A percentile compares a stretch with the other conserved stretches of the same genome.
These are phyloP conservation scores for Caloenas nicobarica DNA, from an alignment of 2,113 vertebrate genomes.

Conservation along the genomic window DNA sequence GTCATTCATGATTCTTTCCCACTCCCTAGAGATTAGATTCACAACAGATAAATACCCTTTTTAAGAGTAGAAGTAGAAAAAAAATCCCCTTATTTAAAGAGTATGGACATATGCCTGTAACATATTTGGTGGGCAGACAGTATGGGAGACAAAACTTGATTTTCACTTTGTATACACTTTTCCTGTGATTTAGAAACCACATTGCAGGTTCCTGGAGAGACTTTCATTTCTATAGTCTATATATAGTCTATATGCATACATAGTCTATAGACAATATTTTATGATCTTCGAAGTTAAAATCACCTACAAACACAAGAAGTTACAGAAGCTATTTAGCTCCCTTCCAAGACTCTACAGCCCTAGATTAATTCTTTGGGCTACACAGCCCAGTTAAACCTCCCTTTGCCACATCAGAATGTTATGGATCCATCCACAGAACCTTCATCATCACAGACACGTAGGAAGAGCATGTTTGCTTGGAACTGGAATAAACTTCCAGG, in stretches of 20 bases:
- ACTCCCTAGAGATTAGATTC: not conserved
- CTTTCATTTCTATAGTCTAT: not conserved
- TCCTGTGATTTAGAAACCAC: not conserved
- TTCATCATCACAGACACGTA: rapidly evolving
- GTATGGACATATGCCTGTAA: not conserved
- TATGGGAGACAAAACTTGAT: not conserved
- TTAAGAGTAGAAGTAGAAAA: not conserved
- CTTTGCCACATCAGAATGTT: not conserved
- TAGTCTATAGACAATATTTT: not conserved
- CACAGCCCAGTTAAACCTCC: not conserved
- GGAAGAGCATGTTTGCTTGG: rapidly evolving
- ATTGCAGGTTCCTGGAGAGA: not conserved
- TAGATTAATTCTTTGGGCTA: not conserved
- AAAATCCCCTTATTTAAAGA: not conserved
- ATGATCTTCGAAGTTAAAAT: not conserved
- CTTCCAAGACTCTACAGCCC: not conserved
- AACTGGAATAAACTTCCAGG: not conserved
- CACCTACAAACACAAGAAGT: not conserved
- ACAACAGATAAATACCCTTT: not conserved
- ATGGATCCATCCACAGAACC: not conserved
- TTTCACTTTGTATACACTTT: not conserved
- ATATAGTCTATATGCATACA: too few relatives aligned
- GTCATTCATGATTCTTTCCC: not conserved
- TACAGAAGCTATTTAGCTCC: not conserved
- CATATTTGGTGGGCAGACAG: not conserved